Evolutionary conservation across 2,888 invertebrate genomes (phyloP).

Genomic region (Parelbella ahira): DNA sequence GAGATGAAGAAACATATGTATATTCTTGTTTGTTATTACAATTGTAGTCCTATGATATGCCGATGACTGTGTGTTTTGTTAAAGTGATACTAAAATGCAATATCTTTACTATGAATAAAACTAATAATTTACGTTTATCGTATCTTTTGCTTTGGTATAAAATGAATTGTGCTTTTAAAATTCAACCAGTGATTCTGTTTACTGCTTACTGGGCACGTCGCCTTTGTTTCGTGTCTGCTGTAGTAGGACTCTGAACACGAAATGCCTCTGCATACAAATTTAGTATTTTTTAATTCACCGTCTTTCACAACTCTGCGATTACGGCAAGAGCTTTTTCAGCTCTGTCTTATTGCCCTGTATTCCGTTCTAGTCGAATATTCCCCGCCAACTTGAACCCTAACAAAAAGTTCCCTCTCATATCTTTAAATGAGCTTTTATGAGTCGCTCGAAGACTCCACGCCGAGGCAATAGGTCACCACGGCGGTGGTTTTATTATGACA

Average conservation of each 20-base stretch:
- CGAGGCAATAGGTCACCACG: constrained; percentile 52
- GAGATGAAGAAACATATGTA: no score
- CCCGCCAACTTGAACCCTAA: constrained; percentile 37
- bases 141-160: neutral
- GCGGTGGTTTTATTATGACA: constrained; percentile 34
- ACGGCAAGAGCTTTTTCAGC: constrained; percentile 12
- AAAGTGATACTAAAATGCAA: no score
- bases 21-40: no score
- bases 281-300: constrained; percentile 20
- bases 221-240: constrained; percentile 13
- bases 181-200: constrained; percentile 11
- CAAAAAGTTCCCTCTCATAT: constrained; percentile 46
- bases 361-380: constrained; percentile 33
- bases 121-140: no score
- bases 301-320: constrained; percentile 14
- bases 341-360: constrained; percentile 32
- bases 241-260: constrained; percentile 8
- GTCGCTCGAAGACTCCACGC: constrained; percentile 38
- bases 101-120: no score
- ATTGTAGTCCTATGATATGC: no score
- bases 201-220: constrained; percentile 11
- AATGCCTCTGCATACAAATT: constrained; percentile 13
- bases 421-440: constrained; percentile 52
- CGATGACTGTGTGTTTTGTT: no score
- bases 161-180: constrained; percentile 23